Evolutionary conservation across 2,888 invertebrate genomes (phyloP).

Genomic region (Entomobrya proxima): DNA sequence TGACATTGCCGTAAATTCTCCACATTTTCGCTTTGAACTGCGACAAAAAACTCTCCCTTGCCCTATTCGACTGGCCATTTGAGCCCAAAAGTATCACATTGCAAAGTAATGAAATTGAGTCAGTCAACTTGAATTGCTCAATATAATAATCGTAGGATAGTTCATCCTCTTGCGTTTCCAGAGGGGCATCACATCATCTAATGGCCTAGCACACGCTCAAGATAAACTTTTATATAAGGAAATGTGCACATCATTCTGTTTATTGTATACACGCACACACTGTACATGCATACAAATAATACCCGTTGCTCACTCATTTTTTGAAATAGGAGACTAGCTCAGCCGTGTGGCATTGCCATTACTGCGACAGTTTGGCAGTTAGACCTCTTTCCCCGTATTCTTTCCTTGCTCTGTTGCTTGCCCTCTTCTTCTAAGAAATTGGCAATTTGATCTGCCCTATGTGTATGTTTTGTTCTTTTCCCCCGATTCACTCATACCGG

Average conservation of each 20-base stretch:
- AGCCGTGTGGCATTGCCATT: background rate
- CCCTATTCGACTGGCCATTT: constrained; percentile 37
- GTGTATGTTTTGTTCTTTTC: background rate
- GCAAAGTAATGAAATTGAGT: constrained; percentile 62
- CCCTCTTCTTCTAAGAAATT: constrained; percentile 40
- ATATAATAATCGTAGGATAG: constrained; percentile 39
- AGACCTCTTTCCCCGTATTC: background rate
- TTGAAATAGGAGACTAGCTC: constrained; percentile 22
- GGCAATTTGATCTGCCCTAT: constrained; percentile 55
- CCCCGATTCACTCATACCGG: background rate
- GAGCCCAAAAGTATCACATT: constrained; percentile 55
- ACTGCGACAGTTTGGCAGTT: background rate
- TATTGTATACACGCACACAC: background rate
- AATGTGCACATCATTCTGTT: background rate
- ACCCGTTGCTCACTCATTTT: background rate
- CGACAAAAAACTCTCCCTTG: constrained; percentile 9
- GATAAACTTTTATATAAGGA: background rate
- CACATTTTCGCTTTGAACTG: background rate
- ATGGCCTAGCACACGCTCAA: background rate
- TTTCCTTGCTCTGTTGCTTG: background rate
- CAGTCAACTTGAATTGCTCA: constrained; percentile 50
- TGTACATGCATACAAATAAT: constrained; percentile 17
- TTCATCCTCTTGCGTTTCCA: background rate
- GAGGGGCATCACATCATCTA: constrained; percentile 3
- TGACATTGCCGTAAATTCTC: background rate